phyloP scores from a whole-genome alignment of 2,797 vertebrate genomes.

The Leuciscus waleckii region DNA sequence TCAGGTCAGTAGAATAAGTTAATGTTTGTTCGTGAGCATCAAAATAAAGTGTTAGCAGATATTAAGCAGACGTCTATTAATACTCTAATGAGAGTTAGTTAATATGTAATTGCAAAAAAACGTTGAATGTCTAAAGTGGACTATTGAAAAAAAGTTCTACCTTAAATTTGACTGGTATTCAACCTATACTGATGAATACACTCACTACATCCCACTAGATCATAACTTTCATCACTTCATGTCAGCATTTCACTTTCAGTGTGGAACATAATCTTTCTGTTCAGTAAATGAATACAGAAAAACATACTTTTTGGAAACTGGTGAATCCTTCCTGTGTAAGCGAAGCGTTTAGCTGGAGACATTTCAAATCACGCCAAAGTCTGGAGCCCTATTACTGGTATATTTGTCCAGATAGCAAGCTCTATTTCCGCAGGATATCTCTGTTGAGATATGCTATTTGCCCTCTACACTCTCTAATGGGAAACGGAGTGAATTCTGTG shows the following conservation, averaged over 20 bases:
- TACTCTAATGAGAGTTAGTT: neutral
- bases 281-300: neutral
- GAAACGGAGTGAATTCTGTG: conserved; percentile 66
- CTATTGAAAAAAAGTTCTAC: neutral
- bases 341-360: neutral
- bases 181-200: neutral
- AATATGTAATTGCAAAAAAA: neutral
- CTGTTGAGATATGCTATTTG: conserved; percentile 71
- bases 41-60: neutral
- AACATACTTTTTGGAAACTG: conserved; percentile 1
- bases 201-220: neutral
- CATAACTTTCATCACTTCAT: neutral
- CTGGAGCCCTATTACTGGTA: conserved; percentile 47
- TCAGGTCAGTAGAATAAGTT: neutral
- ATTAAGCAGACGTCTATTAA: neutral
- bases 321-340: conserved; percentile 22
- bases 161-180: neutral
- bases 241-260: neutral
- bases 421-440: conserved; percentile 70
- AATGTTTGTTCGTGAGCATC: neutral
- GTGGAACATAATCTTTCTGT: conserved; percentile 5
- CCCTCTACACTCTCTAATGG: conserved; percentile 64
- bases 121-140: neutral
- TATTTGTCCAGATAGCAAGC: conserved; percentile 68
- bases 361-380: conserved; percentile 4